Evolutionary conservation across 1,140 invertebrate species (phyloP), one percentile per base, ranked within the genome.

Genomic region (Drosophila fuyamai): DNA sequence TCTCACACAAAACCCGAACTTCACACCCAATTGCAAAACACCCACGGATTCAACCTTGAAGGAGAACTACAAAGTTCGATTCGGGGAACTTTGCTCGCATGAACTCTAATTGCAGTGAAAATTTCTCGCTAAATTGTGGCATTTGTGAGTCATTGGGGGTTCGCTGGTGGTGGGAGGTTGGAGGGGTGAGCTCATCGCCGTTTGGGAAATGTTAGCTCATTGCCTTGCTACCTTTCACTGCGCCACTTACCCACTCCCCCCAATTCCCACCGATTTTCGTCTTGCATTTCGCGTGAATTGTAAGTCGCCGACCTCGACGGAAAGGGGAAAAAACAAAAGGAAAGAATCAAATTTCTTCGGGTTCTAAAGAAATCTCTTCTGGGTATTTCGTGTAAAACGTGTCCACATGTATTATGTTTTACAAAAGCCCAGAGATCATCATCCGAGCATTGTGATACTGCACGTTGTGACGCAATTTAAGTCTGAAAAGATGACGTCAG

Each of bases 21-120:
- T 51, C 63, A 59, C 56, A 79, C 16, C 50, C 41, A 43, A 65
- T 36, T 50, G 38, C 29, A 62, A 65, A 48, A 46, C 56, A 27
- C 54, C 57, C 60, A 61, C 60, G 46, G 38, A 85, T 38, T 53
- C 32, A 75, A 73, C 83, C 84, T 89, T 89, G 67, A 83, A 77
- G 71, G 66, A 51, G 66, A 59, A 81, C 85, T 68, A 70, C 79
- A 85, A 84, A 81, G 80, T 81, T 71, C 67, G 50, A 70, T 68
- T 67, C 54, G 62, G 9, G 23, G 36, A 54, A 76, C 43, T 65
- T 70, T 62, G 54, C 43, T 50, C 73, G 74, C 44, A 41, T 55
- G 36, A 47, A 75, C 61, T 71, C 83, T 86, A 85, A 82, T 88
- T 85, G 83, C 79, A 85, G 67, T 74, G 44, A 48, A 62, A 66